These are phyloP conservation scores for Danio choprae DNA, from an alignment of 2,797 vertebrate species.

Conservation along the genomic window DNA sequence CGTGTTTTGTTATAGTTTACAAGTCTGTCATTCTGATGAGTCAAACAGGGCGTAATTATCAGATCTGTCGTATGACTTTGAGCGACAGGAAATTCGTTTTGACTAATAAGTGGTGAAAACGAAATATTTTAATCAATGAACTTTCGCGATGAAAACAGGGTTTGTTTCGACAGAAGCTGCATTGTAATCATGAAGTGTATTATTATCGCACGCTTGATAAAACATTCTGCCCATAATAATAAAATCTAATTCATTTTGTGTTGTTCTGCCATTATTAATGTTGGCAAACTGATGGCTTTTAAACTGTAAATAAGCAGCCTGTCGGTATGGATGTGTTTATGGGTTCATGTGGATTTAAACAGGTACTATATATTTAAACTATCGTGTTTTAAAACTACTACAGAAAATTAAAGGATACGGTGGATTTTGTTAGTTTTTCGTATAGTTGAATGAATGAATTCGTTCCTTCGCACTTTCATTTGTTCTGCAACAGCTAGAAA, in stretches of 20 bases:
- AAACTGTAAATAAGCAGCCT: constrained; percentile 1
- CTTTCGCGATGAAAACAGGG: neutral
- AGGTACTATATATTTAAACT: neutral
- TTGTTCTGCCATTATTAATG: neutral
- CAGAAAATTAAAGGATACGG: neutral
- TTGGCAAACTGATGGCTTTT: neutral
- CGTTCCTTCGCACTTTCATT: constrained; percentile 29
- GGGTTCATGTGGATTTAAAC: neutral
- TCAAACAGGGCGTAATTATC: neutral
- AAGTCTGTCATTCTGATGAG: neutral
- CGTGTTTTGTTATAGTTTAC: neutral
- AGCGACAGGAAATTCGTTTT: neutral
- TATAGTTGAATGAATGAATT: neutral
- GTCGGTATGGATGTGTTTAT: neutral
- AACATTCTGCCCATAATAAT: neutral
- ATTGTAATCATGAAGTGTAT: neutral
- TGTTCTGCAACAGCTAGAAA: constrained; percentile 4
- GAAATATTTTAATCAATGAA: neutral
- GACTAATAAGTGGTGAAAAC: neutral
- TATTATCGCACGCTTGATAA: neutral
- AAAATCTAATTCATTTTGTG: neutral
- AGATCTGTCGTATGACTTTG: neutral
- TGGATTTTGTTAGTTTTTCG: neutral
- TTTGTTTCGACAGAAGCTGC: neutral
- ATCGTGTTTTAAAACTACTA: neutral